These are phyloP conservation scores for Labeo catla DNA, from an alignment of 2,113 vertebrate genomes.

Conservation along the genomic window DNA sequence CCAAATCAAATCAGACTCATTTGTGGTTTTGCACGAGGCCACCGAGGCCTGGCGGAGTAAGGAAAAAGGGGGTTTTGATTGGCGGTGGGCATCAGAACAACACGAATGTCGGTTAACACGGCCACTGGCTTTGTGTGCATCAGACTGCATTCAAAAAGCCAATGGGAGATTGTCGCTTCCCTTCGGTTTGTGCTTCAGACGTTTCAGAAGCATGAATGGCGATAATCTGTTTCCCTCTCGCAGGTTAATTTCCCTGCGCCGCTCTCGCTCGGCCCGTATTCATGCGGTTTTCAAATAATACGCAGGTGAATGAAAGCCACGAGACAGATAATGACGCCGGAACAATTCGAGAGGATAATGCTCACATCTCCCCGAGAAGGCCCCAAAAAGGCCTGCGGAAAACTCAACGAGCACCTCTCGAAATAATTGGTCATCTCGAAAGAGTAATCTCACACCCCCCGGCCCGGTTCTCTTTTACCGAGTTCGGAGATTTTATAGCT, in stretches of 20 bases:
- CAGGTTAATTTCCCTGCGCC: constrained; percentile 56
- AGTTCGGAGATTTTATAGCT: constrained; percentile 18
- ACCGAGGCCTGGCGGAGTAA: background rate
- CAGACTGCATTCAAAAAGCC: background rate
- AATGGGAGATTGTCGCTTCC: background rate
- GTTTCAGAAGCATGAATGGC: background rate
- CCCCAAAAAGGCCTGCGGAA: constrained; percentile 18
- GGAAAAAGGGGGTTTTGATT: background rate
- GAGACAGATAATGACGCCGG: constrained; percentile 39
- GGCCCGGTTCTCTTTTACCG: background rate
- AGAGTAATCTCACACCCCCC: background rate
- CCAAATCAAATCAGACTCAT: constrained; percentile 33
- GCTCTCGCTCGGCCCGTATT: constrained; percentile 2
- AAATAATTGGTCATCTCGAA: constrained; percentile 48
- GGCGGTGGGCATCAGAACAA: background rate
- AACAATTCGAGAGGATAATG: constrained; percentile 53
- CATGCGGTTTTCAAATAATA: constrained; percentile 26
- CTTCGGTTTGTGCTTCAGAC: background rate
- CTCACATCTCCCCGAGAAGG: constrained; percentile 37
- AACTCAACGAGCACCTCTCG: constrained; percentile 36
- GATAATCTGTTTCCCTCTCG: constrained; percentile 42
- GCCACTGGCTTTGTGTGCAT: background rate
- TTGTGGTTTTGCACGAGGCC: constrained; percentile 14
- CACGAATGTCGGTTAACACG: background rate
- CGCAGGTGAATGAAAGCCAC: constrained; percentile 55